A percentile compares a stretch with the other conserved stretches of the same genome.
phyloP scores from a whole-genome alignment of 2,797 vertebrate species.

The Babyrousa celebensis region DNA sequence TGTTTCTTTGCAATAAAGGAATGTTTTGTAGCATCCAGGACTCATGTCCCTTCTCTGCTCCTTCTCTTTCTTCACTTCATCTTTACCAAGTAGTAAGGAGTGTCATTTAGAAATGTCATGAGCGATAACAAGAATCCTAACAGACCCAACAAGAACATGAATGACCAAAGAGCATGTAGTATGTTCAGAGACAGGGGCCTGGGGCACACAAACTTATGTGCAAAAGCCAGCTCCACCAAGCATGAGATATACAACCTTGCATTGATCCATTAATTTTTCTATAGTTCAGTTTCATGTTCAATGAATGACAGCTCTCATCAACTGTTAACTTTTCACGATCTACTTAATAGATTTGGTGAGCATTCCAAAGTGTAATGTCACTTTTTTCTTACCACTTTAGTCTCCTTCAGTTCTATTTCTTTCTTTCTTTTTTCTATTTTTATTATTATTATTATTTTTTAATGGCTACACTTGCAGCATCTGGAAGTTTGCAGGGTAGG shows the following conservation, averaged over 20 bases:
- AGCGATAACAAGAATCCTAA: background rate
- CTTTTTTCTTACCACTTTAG: background rate
- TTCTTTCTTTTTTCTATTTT: too few species aligned
- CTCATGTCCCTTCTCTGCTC: background rate
- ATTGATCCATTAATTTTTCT: background rate
- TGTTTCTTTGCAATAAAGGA: background rate
- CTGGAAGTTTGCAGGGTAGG: too few species aligned
- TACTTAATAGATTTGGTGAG: background rate
- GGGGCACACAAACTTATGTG: background rate
- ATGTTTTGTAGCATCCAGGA: background rate
- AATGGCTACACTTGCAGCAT: too few species aligned
- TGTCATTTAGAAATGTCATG: background rate
- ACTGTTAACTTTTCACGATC: background rate
- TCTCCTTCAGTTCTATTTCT: conserved; percentile 6
- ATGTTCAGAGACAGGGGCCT: background rate
- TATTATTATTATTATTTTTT: too few species aligned
- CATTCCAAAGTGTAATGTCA: background rate
- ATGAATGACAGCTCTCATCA: background rate
- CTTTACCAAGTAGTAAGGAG: background rate
- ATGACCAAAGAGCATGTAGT: background rate
- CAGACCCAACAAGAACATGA: background rate
- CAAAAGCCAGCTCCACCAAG: background rate
- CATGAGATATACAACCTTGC: background rate
- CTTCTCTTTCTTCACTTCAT: background rate
- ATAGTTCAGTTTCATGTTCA: background rate